Evolutionary conservation across 2,888 invertebrate genomes (phyloP).

Genomic region (Hoplodrina ambigua): DNA sequence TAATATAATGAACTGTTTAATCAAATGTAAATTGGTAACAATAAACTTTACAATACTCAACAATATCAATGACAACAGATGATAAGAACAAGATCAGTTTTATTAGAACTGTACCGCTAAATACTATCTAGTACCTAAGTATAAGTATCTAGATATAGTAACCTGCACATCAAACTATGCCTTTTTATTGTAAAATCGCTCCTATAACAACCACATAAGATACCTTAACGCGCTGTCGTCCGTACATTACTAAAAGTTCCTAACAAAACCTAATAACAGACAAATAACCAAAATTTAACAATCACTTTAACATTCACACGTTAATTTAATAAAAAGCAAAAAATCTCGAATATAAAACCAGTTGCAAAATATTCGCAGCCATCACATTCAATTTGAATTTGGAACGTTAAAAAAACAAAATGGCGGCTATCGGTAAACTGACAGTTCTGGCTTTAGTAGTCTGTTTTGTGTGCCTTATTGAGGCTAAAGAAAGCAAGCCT

Average conservation of each 20-base stretch:
- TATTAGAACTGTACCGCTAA: constrained; percentile 44
- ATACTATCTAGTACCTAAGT: constrained; percentile 2
- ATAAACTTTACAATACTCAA: neutral
- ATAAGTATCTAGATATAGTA: too few relatives aligned
- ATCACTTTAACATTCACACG: constrained; percentile 17
- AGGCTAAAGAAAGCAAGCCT: constrained; percentile 49
- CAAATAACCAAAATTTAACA: constrained; percentile 12
- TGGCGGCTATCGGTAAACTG: constrained; percentile 71
- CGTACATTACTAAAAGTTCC: constrained; percentile 8
- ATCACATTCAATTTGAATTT: constrained; percentile 35
- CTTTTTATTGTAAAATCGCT: too few relatives aligned
- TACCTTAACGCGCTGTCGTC: too few relatives aligned
- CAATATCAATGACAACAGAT: constrained; percentile 4
- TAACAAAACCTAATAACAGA: constrained; percentile 25
- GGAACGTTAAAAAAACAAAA: constrained; percentile 59
- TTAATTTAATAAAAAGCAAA: constrained; percentile 59
- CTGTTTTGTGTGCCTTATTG: constrained; percentile 66
- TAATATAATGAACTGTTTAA: neutral
- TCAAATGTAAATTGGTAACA: neutral
- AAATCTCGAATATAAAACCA: constrained; percentile 42
- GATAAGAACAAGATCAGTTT: constrained; percentile 21
- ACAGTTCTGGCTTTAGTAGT: constrained; percentile 70
- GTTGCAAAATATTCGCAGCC: neutral
- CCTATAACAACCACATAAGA: too few relatives aligned
- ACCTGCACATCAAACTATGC: too few relatives aligned